A percentile compares a stretch with the other conserved stretches of the same genome.
These are phyloP conservation scores for Pseudopodoces humilis DNA, from an alignment of 2,113 vertebrate genomes.

Conservation along the genomic window DNA sequence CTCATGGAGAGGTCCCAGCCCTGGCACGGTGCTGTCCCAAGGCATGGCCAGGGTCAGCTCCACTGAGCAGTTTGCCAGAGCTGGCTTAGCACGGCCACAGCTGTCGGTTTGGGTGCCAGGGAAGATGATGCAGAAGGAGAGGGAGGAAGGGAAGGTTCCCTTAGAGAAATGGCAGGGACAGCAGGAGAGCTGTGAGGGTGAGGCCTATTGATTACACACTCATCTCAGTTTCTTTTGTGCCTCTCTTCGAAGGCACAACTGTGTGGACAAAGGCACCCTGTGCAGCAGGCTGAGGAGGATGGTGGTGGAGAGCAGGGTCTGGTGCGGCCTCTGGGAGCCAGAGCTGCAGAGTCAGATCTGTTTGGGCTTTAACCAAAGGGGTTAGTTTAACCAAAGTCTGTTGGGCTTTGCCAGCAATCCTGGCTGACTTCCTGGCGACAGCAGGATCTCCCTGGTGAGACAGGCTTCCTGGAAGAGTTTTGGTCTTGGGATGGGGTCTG, in stretches of 20 bases:
- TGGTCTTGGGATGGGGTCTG: not conserved
- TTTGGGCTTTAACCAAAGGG: not conserved
- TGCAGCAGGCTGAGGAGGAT: not conserved
- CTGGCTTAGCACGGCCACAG: not conserved
- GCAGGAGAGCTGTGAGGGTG: not conserved
- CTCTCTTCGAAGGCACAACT: not conserved
- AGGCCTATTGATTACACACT: conserved; percentile 35
- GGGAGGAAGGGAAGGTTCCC: conserved; percentile 18
- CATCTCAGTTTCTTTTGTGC: not conserved
- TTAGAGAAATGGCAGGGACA: conserved; percentile 23
- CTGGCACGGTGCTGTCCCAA: not conserved
- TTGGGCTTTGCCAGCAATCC: not conserved
- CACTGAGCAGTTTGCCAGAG: not conserved
- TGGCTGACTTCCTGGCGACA: not conserved
- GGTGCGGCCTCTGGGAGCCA: not conserved
- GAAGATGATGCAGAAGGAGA: not conserved
- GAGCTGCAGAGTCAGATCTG: not conserved
- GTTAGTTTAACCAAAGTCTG: too few species aligned
- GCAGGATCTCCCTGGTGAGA: not conserved
- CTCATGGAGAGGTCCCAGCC: not conserved
- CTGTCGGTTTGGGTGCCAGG: not conserved
- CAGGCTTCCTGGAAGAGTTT: not conserved
- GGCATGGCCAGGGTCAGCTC: fast-evolving
- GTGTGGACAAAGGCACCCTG: not conserved
- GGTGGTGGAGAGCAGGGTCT: not conserved